Percentiles rank a stretch among this genome's conserved stretches.
Evolutionary conservation across 92 coral and sea anemone species (phyloP).

Genomic region (Zoanthus sociatus): DNA sequence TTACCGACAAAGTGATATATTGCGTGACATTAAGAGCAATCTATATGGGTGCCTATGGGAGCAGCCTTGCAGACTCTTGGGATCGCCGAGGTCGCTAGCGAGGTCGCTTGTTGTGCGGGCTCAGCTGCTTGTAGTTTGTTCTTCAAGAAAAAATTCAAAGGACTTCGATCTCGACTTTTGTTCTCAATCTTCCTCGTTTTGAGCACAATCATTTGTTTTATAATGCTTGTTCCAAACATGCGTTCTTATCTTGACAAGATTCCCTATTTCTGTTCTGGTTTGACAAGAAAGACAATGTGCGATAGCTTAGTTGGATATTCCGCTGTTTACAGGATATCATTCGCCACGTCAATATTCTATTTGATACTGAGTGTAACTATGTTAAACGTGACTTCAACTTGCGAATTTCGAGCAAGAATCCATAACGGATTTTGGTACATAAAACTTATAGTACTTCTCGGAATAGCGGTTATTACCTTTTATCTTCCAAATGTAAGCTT

Average conservation of each 20-base stretch:
- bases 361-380: slow-evolving; percentile 72
- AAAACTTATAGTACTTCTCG: slow-evolving; percentile 80
- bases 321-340: slow-evolving; percentile 95
- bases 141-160: slow-evolving; percentile 80
- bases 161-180: slow-evolving; percentile 81
- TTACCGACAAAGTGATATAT: slow-evolving; percentile 15
- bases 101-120: slow-evolving; percentile 97
- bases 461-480: slow-evolving; percentile 74
- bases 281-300: slow-evolving; percentile 82
- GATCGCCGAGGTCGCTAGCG: slow-evolving; percentile 98
- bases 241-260: slow-evolving; percentile 74
- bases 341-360: slow-evolving; percentile 82
- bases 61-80: slow-evolving; percentile 99
- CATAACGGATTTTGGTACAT: slow-evolving; percentile 98
- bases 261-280: slow-evolving; percentile 89
- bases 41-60: slow-evolving; percentile 99
- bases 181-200: slow-evolving; percentile 79
- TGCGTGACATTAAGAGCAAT: slow-evolving; percentile 46
- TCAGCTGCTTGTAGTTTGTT: slow-evolving; percentile 92
- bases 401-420: slow-evolving; percentile 86
- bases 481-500: slow-evolving; percentile 77
- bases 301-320: slow-evolving; percentile 93
- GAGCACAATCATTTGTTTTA: slow-evolving; percentile 77
- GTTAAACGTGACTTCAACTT: slow-evolving; percentile 82
- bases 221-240: slow-evolving; percentile 92